A percentile compares a stretch with the other conserved stretches of the same genome.
Evolutionary conservation across 2,113 vertebrate species (phyloP).

Genomic region (Macrotis lagotis): DNA sequence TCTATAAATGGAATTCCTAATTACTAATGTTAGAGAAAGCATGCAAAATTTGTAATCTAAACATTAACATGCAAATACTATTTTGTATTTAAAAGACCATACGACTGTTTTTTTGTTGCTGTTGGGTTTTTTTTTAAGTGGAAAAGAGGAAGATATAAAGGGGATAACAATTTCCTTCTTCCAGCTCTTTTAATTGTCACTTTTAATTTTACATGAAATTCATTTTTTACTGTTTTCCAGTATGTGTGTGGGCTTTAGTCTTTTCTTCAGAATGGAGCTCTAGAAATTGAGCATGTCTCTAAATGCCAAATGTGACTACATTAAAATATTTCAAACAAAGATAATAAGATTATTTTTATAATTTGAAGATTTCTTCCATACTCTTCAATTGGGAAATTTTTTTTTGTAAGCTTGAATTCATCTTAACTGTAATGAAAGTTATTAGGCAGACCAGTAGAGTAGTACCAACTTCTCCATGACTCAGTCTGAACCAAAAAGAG

Average conservation of each 20-base stretch:
- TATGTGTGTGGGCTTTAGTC: not conserved
- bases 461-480: slow-evolving; percentile 59
- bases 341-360: slow-evolving; percentile 62
- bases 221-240: slow-evolving; percentile 50
- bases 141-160: slow-evolving; percentile 46
- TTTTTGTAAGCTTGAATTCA: slow-evolving; percentile 40
- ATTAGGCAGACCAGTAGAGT: slow-evolving; percentile 61
- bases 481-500: slow-evolving; percentile 72
- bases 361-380: slow-evolving; percentile 42
- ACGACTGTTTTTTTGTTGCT: slow-evolving; percentile 52
- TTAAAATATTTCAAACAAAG: slow-evolving; percentile 58
- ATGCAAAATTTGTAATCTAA: slow-evolving; percentile 5
- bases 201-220: slow-evolving; percentile 59
- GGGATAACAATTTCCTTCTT: slow-evolving; percentile 37
- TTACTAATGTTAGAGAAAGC: slow-evolving; percentile 38
- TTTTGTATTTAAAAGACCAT: slow-evolving; percentile 6
- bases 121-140: slow-evolving; percentile 29
- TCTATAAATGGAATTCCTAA: slow-evolving; percentile 42
- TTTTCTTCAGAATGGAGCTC: slow-evolving; percentile 25
- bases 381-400: slow-evolving; percentile 52
- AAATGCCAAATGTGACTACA: slow-evolving; percentile 24
- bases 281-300: slow-evolving; percentile 32
- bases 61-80: slow-evolving; percentile 11
- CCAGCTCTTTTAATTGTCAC: not conserved
- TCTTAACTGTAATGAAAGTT: slow-evolving; percentile 55